Conservation (phyloP, 2,888 invertebrate species). For the Drosophila mimica region DNA sequence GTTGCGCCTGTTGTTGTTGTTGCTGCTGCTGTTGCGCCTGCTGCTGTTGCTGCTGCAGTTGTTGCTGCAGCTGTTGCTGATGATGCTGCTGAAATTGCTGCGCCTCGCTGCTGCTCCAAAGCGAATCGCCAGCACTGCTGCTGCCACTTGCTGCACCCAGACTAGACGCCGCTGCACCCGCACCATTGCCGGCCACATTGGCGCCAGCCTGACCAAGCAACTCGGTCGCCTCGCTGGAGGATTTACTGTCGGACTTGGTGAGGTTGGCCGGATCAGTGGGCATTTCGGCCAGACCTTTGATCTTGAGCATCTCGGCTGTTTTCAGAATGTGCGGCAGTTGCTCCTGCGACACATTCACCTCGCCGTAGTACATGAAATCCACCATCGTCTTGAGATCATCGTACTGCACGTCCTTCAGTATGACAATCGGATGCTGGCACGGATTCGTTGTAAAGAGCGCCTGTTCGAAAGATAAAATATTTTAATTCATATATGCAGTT, state of each 20-base stretch:
- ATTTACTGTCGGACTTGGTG: conserved; percentile 89
- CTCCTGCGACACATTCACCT: conserved; percentile 95
- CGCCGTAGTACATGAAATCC: conserved; percentile 96
- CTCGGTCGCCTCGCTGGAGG: conserved; percentile 85
- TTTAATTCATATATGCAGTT: background rate
- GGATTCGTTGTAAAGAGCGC: conserved; percentile 93
- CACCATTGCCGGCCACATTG: conserved; percentile 77
- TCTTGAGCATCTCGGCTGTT: conserved; percentile 94
- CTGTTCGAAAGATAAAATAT: conserved; percentile 85
- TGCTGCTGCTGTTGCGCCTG: conserved; percentile 87
- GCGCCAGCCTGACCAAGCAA: conserved; percentile 85
- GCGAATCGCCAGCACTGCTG: conserved; percentile 85
- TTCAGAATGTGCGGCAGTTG: conserved; percentile 92
- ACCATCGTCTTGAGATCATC: conserved; percentile 94
- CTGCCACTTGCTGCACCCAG: conserved; percentile 73
- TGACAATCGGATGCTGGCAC: conserved; percentile 95
- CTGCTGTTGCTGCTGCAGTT: conserved; percentile 86
- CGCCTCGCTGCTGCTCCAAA: conserved; percentile 86
- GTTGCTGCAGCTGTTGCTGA: conserved; percentile 87
- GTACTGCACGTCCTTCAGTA: conserved; percentile 94
- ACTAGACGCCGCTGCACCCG: conserved; percentile 69
- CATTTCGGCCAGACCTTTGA: conserved; percentile 95
- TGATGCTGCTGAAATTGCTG: conserved; percentile 87
- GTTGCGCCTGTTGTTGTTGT: conserved; percentile 86
- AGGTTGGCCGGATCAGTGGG: conserved; percentile 91